A percentile compares a stretch with the other conserved stretches of the same genome.
Evolutionary conservation across 2,113 vertebrate species (phyloP).

Genomic region (Acinonyx jubatus): DNA sequence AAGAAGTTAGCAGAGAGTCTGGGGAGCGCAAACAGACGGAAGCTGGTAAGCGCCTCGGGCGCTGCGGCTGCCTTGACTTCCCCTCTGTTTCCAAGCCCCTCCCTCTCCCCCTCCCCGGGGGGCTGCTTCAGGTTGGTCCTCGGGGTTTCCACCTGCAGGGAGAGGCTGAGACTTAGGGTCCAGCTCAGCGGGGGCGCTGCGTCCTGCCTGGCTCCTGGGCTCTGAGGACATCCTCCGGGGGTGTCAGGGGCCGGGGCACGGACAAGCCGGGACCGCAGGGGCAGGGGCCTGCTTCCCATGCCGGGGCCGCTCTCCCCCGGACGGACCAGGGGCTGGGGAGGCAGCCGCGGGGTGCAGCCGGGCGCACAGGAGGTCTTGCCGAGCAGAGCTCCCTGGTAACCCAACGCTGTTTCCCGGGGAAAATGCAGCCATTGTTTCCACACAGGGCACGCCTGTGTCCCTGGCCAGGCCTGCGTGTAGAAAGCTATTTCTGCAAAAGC

Average conservation of each 20-base stretch:
- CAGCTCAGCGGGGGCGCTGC: not conserved
- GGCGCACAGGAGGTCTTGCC: not conserved
- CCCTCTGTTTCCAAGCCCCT: not conserved
- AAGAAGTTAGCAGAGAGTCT: not conserved
- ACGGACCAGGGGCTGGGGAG: too few relatives aligned
- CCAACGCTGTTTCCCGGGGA: not conserved
- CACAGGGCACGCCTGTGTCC: not conserved
- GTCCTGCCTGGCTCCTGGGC: not conserved
- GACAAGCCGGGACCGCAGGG: accelerated
- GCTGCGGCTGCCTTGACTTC: not conserved
- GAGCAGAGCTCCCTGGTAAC: not conserved
- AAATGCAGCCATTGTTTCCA: not conserved
- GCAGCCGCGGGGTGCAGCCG: accelerated
- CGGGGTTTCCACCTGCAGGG: not conserved
- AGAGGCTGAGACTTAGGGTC: not conserved
- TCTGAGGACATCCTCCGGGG: not conserved
- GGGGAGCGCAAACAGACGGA: not conserved
- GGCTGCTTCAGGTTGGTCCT: not conserved
- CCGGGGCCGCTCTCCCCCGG: not conserved
- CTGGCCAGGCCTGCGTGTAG: not conserved
- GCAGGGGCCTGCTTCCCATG: too few relatives aligned
- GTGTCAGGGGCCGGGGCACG: not conserved
- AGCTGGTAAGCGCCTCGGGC: accelerated
- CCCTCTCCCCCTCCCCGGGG: accelerated
- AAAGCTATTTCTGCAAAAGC: slow-evolving; percentile 49